Conservation (phyloP, 2,113 vertebrate species). For the Lagopus leucura region DNA sequence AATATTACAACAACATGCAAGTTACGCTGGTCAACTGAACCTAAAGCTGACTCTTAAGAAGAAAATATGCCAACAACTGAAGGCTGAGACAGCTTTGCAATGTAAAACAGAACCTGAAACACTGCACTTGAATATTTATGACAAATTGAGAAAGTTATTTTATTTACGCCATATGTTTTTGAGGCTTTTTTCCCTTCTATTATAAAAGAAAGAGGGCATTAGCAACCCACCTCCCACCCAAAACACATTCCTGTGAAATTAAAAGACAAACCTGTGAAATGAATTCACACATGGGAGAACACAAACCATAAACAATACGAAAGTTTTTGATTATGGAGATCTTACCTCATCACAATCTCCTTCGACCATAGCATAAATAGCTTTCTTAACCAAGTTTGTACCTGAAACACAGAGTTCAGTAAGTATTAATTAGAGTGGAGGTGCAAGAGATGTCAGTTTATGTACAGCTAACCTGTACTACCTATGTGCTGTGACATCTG, state of each 20-base stretch:
- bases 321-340: constrained; percentile 49
- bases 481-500: background rate
- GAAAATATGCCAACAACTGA: fast-evolving
- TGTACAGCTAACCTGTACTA: background rate
- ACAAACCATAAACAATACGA: constrained; percentile 18
- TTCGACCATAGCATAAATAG: constrained; percentile 99
- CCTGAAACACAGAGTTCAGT: constrained; percentile 83
- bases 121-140: background rate
- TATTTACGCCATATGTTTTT: background rate
- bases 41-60: background rate
- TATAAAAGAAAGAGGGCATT: background rate
- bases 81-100: background rate
- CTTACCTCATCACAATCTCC: constrained; percentile 99
- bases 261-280: constrained; percentile 2
- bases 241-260: background rate
- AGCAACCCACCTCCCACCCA: background rate
- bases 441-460: background rate
- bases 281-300: background rate
- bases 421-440: constrained; percentile 62
- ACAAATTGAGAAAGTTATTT: background rate
- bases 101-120: background rate
- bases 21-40: background rate
- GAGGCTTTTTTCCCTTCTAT: background rate
- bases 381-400: constrained; percentile 99
- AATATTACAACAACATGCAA: background rate